Base-by-base conservation (phyloP, 2,888 invertebrate genomes). In the Lasioglossum marginatum region DNA sequence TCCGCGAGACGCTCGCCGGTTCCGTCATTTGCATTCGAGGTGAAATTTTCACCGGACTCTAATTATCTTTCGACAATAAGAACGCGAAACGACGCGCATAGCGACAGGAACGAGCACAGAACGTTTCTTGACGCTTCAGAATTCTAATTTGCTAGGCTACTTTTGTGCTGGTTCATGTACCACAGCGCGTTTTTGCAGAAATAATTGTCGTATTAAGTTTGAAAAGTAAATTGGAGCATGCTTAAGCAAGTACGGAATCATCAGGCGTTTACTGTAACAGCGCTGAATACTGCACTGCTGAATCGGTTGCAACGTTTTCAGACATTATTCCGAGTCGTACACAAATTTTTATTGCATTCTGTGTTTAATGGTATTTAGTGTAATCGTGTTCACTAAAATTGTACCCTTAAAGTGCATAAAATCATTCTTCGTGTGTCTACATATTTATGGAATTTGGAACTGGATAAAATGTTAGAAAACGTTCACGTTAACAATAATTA, bases 1-100 rank as follows among this genome's bases (percentile, higher is more conserved):
- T 68, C 45, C 68, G 14, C 10, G 73, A 31, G 71, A n/a, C 40
- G n/a, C 43, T 19, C 23, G 45, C 14, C 27, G 37, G 70, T 74
- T 79, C 72, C 79, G 52, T 66, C 78, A 45, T 79, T 82, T 52
- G 45, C 72, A 31, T 73, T 43, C 27, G 34, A 27, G 31, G 23
- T 10, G 27, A 63, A 31, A n/a, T 77, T 72, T 71, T 48, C 68
- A 10, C 52, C 34, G 27, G 34, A 48, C 40, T 23, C 40, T 66
- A 63, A 63, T 63, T 80, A 75, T 14, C 75, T n/a, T 16, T 16
- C 19, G 34, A 66, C 63, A 63, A 63, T 63, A 6, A 16, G 66
- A 34, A 34, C 23, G 8, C 37, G 19, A 40, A 75, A 43, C 27
- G 60, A 4, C n/a, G 14, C 8, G 27, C 57, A 8, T 27, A 37